Evolutionary conservation across 2,113 vertebrate genomes (phyloP).

Genomic region (Mustela nigripes): DNA sequence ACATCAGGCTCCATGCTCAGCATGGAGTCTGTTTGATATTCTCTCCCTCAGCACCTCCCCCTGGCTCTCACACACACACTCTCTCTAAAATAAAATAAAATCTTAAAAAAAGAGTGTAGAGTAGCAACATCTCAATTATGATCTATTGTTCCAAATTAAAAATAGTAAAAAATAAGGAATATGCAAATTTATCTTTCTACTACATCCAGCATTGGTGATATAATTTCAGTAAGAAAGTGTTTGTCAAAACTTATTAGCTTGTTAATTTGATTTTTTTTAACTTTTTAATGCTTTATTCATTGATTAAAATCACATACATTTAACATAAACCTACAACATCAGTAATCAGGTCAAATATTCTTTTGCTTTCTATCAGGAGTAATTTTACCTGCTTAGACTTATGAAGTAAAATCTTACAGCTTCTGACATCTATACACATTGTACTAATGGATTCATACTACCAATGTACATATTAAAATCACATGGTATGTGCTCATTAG

Average conservation of each 20-base stretch:
- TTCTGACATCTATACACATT: slow-evolving; percentile 89
- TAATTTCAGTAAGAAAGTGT: neutral
- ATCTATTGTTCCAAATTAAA: neutral
- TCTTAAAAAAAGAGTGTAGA: neutral
- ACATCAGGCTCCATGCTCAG: neutral
- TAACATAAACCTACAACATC: slow-evolving; percentile 92
- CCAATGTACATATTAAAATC: slow-evolving; percentile 93
- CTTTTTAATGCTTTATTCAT: slow-evolving; percentile 94
- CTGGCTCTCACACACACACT: neutral
- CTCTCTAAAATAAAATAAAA: neutral
- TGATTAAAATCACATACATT: slow-evolving; percentile 96
- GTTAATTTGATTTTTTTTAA: slow-evolving; percentile 16
- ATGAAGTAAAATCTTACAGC: slow-evolving; percentile 91
- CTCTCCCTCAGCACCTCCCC: neutral
- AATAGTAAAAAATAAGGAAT: neutral
- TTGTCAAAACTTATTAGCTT: neutral
- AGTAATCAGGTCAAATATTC: slow-evolving; percentile 92
- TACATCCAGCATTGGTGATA: neutral
- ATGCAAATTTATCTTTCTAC: neutral
- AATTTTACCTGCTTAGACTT: slow-evolving; percentile 89
- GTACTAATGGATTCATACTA: slow-evolving; percentile 89
- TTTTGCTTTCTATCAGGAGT: slow-evolving; percentile 89
- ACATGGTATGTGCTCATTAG: slow-evolving; percentile 91
- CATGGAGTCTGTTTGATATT: neutral
- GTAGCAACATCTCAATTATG: neutral